Conservation (phyloP, 2,113 vertebrate genomes). For the Platanista minor region DNA sequence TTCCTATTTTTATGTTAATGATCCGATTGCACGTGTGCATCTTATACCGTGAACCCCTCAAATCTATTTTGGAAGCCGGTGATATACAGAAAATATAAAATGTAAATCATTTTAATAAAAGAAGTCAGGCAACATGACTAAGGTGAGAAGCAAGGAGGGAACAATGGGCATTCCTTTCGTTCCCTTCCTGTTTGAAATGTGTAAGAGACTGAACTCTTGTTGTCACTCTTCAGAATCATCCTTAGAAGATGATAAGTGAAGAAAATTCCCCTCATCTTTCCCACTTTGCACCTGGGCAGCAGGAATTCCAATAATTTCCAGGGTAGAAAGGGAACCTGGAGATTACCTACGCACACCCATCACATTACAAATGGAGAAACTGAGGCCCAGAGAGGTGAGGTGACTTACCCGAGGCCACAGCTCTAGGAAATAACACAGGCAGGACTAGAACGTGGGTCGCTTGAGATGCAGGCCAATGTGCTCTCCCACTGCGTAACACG, state of each 20-base stretch:
- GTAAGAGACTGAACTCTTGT: background rate
- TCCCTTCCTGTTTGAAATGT: background rate
- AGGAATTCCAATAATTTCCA: background rate
- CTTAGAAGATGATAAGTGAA: background rate
- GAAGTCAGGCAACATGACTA: background rate
- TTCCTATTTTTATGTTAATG: background rate
- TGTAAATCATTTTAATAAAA: conserved; percentile 5
- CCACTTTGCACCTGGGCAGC: background rate
- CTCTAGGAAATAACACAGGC: conserved; percentile 52
- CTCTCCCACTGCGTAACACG: background rate
- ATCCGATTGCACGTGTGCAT: background rate
- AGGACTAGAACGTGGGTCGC: conserved; percentile 33
- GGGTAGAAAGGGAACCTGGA: background rate
- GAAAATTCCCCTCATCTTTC: background rate
- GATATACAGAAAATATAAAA: background rate
- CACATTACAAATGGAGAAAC: conserved; percentile 26
- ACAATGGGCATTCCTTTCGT: background rate
- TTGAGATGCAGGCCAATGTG: conserved; percentile 54
- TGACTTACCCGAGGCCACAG: conserved; percentile 71
- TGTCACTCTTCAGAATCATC: background rate
- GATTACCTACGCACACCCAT: background rate
- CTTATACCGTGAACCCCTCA: background rate
- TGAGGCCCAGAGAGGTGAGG: conserved; percentile 51
- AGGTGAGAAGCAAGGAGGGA: background rate
- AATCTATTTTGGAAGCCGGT: background rate